These are phyloP conservation scores for Eriocheir sinensis DNA, from an alignment of 1,140 invertebrate genomes.

Conservation along the genomic window DNA sequence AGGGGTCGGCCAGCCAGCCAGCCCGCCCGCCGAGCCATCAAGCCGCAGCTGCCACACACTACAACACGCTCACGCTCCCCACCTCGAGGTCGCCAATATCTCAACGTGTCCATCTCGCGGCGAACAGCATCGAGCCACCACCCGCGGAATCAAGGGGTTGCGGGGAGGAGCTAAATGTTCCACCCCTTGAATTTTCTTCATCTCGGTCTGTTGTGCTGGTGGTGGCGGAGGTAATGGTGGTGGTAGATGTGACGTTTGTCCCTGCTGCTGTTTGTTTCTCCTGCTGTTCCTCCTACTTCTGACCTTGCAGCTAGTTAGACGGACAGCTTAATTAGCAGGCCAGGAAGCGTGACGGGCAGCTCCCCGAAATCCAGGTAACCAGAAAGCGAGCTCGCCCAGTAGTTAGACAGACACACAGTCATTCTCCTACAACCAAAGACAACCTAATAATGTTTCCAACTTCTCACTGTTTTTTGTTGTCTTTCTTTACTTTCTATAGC, in stretches of 20 bases:
- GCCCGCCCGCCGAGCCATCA: no score
- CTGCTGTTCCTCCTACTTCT: background rate
- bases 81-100: background rate
- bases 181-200: background rate
- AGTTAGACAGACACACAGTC: background rate
- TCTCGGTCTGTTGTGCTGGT: background rate
- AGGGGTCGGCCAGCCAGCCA: background rate
- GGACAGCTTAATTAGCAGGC: background rate
- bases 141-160: background rate
- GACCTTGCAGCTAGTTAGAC: background rate
- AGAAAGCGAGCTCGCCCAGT: background rate
- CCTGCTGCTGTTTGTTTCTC: no score
- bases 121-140: background rate
- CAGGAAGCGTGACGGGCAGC: background rate
- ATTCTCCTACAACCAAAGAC: no score
- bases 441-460: no score
- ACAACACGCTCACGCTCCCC: background rate
- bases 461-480: no score
- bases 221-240: background rate
- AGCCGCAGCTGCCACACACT: background rate
- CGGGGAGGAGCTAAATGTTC: background rate
- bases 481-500: no score
- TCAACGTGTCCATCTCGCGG: background rate
- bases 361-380: no score
- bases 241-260: no score